These are phyloP conservation scores for Acrocephalus arundinaceus DNA, from an alignment of 2,113 vertebrate genomes.

Conservation along the genomic window DNA sequence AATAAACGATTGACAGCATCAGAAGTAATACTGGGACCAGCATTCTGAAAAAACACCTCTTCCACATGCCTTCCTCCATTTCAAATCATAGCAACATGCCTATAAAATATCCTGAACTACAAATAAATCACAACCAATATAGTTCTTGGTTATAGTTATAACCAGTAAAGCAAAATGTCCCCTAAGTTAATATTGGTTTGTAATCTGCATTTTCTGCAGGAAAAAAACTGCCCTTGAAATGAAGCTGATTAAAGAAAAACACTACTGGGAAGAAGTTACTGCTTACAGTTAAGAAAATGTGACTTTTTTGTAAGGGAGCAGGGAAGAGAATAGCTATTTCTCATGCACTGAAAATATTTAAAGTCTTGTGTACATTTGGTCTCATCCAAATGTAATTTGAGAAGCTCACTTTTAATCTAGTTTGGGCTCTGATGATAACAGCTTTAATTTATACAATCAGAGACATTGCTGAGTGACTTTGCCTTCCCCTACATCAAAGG, in stretches of 20 bases:
- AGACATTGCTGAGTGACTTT: slow-evolving; percentile 64
- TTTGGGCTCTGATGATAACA: slow-evolving; percentile 64
- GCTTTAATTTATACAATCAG: slow-evolving; percentile 69
- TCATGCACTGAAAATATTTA: background rate
- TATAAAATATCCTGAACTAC: background rate
- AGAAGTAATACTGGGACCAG: background rate
- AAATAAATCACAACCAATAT: background rate
- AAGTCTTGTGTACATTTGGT: background rate
- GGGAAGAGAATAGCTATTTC: background rate
- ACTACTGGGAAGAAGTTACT: background rate
- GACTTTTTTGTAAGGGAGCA: background rate
- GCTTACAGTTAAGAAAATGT: background rate
- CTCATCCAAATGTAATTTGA: slow-evolving; percentile 38
- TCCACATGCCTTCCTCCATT: accelerated
- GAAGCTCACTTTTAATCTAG: slow-evolving; percentile 57
- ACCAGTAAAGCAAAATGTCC: background rate
- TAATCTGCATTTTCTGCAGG: background rate
- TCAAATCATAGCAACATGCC: background rate
- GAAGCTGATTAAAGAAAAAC: background rate
- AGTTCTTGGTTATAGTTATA: no score
- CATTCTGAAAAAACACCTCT: background rate
- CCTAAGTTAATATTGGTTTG: background rate
- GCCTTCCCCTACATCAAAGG: slow-evolving; percentile 68
- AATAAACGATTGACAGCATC: background rate
- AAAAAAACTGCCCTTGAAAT: background rate